Evolutionary conservation across 2,797 vertebrate genomes (phyloP), one percentile per base, ranked within the genome.

Genomic region (Cirrhinus mrigala): DNA sequence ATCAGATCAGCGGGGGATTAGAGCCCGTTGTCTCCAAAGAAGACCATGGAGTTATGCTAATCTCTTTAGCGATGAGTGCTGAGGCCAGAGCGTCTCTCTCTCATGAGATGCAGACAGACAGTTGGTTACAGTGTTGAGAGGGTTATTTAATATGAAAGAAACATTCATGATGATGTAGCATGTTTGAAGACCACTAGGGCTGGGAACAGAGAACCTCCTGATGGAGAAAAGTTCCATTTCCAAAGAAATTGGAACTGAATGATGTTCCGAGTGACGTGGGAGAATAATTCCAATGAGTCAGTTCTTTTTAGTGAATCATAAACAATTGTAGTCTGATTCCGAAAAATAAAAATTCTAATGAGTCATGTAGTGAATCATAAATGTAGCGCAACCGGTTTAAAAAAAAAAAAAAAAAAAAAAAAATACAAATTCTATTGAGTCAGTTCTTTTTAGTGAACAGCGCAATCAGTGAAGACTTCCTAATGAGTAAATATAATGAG

Each of bases 1-100:
- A 89, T 89, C 90, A 90, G 90, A 91, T 91, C 87, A 90, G 83
- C 37, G 56, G 64, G 78, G 85, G 83, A 89, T 91, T 90, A 88
- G 76, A 85, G 81, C 40, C 74, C 54, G 70, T 78, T 66, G n/a
- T 79, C 85, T 87, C 86, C 64, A 76, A 88, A 89, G 85, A 64
- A 71, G 84, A 77, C 81, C 54, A 81, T 79, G 54, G 71, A 85
- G 89, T 88, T 88, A 87, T 84, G 85, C 84, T 89, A 84, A 89
- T 90, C 83, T 87, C 78, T 88, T 87, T 84, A 88, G 83, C 68
- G 46, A 58, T 81, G 69, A 56, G 71, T 83, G 77, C 75, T 70
- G 37, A 46, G 73, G 48, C 73, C 82, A 70, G 66, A 71, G 64
- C 66, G n/a, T 69, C 52, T 78, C 54, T 78, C 58, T 64, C 79